Conservation (phyloP, 2,113 vertebrate species). For the Corydoras sp. region DNA sequence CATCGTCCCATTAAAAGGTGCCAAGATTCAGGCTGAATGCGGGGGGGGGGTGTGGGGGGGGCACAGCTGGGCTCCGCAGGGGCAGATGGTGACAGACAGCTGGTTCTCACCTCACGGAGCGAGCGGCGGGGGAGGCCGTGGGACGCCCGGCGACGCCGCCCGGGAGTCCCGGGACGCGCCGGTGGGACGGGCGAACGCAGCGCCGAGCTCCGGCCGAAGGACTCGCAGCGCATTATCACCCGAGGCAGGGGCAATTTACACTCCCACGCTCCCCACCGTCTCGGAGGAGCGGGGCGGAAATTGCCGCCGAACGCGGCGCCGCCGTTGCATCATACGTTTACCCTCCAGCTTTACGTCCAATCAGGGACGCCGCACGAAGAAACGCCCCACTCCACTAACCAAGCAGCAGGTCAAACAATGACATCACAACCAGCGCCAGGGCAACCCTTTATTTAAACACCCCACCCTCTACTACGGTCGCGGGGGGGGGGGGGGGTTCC, state of each 20-base stretch:
- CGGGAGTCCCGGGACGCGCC: slow-evolving; percentile 27
- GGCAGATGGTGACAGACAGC: slow-evolving; percentile 45
- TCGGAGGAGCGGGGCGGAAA: slow-evolving; percentile 26
- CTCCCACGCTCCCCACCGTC: slow-evolving; percentile 28
- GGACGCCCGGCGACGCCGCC: slow-evolving; percentile 7
- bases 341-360: not conserved
- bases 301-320: slow-evolving; percentile 7
- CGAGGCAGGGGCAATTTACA: slow-evolving; percentile 44
- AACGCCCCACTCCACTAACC: no score
- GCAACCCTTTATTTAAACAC: no score
- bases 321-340: not conserved
- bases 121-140: slow-evolving; percentile 23
- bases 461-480: no score
- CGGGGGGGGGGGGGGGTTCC: no score
- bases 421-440: no score
- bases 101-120: slow-evolving; percentile 44
- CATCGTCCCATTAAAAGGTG: slow-evolving; percentile 44
- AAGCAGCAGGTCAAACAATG: no score
- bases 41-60: slow-evolving; percentile 4
- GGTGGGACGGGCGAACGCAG: slow-evolving; percentile 11
- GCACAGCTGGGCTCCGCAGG: slow-evolving; percentile 40
- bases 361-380: no score
- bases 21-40: slow-evolving; percentile 33
- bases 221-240: slow-evolving; percentile 45
- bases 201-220: slow-evolving; percentile 38